These are phyloP conservation scores for Brachypteracias leptosomus DNA, from an alignment of 2,113 vertebrate species.

Conservation along the genomic window DNA sequence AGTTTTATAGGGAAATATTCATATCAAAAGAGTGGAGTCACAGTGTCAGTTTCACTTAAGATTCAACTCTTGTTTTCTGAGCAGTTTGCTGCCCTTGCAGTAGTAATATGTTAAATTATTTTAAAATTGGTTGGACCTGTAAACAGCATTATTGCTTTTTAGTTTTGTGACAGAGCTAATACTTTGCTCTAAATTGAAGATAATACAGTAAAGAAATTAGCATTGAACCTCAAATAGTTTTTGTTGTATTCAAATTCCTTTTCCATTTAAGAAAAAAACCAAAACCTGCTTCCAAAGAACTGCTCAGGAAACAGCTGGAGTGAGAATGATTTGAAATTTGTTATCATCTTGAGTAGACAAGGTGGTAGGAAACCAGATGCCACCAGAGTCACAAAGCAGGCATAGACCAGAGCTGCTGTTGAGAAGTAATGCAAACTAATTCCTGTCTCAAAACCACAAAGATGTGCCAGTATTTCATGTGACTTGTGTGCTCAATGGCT, in stretches of 20 bases:
- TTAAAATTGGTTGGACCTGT: neutral
- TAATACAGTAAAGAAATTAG: neutral
- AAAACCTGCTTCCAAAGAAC: neutral
- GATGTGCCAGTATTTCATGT: neutral
- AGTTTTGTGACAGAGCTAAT: neutral
- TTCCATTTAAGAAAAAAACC: neutral
- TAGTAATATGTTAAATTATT: neutral
- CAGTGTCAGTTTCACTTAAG: neutral
- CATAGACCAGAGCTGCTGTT: neutral
- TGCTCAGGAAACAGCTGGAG: conserved; percentile 25
- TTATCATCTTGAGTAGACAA: neutral
- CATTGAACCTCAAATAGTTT: neutral
- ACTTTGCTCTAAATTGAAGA: neutral
- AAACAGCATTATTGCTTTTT: neutral
- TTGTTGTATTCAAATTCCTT: neutral
- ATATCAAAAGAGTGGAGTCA: neutral
- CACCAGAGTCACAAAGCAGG: neutral
- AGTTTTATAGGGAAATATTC: neutral
- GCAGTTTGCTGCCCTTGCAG: neutral
- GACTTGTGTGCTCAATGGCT: neutral
- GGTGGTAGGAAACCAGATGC: neutral
- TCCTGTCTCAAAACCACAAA: neutral
- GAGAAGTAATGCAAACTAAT: neutral
- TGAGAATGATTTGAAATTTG: neutral
- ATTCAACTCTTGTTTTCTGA: neutral